A percentile compares a stretch with the other conserved stretches of the same genome.
phyloP scores from a whole-genome alignment of 1,140 invertebrate genomes.

The Zaprionus camerounensis region DNA sequence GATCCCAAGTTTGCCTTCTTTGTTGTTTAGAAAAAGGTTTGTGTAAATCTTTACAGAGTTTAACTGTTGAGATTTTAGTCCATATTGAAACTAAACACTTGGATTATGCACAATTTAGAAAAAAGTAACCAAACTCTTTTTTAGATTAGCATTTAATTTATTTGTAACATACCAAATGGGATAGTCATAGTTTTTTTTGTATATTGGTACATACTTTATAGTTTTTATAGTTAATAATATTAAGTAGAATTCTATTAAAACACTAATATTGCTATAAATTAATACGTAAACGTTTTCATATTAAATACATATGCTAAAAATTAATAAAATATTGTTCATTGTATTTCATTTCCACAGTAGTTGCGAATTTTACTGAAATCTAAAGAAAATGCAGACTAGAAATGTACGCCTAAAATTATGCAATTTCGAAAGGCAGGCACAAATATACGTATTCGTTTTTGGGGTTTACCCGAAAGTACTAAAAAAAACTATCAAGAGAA shows the following conservation, averaged over 20 bases:
- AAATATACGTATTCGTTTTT: slow-evolving; percentile 35
- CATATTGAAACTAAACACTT: too few relatives aligned
- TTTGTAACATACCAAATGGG: slow-evolving; percentile 56
- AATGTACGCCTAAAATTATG: slow-evolving; percentile 20
- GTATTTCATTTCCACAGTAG: slow-evolving; percentile 10
- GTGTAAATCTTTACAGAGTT: too few relatives aligned
- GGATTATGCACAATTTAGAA: too few relatives aligned
- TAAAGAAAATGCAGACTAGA: slow-evolving; percentile 31
- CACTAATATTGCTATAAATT: slow-evolving; percentile 55
- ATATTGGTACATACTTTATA: slow-evolving; percentile 21
- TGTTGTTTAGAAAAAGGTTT: not conserved
- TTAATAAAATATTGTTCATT: slow-evolving; percentile 24
- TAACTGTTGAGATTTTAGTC: too few relatives aligned
- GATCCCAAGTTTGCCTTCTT: not conserved
- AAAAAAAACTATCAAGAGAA: slow-evolving; percentile 5
- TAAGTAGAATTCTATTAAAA: slow-evolving; percentile 37
- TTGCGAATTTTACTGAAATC: slow-evolving; percentile 15
- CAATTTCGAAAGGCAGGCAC: slow-evolving; percentile 30
- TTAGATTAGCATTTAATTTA: slow-evolving; percentile 32
- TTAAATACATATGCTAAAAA: slow-evolving; percentile 27
- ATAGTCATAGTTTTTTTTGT: slow-evolving; percentile 44
- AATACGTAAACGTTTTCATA: slow-evolving; percentile 42
- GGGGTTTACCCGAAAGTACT: not conserved
- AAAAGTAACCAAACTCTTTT: not conserved
- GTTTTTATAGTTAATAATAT: slow-evolving; percentile 40